Evolutionary conservation across 2,797 vertebrate species (phyloP), one percentile per base, ranked within the genome.

Genomic region (Philypnodon macrostomus): DNA sequence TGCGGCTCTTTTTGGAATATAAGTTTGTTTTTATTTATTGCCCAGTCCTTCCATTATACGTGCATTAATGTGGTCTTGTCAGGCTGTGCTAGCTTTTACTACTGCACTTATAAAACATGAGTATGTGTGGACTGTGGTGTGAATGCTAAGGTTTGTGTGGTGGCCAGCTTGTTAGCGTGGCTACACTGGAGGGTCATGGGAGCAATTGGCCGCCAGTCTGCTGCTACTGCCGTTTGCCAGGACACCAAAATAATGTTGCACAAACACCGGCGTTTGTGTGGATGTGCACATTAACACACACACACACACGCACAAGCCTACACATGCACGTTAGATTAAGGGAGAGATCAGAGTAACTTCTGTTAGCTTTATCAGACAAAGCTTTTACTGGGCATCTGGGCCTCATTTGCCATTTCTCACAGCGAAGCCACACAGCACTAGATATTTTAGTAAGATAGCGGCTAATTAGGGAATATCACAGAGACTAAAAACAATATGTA

Each of bases 161-260:
- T 63, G 60, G 85, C 85, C 87, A 86, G 86, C 86, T 89, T 89
- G 86, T 90, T 90, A 88, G 84, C 72, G 67, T 83, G 78, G 79
- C 70, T 79, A 84, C 84, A 79, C 88, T 80, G 59, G 61, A 73
- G 83, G 88, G 85, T 89, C 88, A 87, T 58, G 77, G 85, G 83
- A 88, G 85, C 83, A 82, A 81, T 87, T 88, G 85, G 81, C 83
- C 83, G 85, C 80, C 84, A 85, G 83, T 84, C 80, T 80, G 85
- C 76, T 66, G 21, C 39, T 66, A n/a, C n/a, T n/a, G 74, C 74
- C 53, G 75, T 27, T 73, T 84, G 86, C 78, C 87, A 87, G 85
- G 79, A 77, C 84, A 77, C 70, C 82, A 79, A 85, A 89, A 82
- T 86, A 83, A 85, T 67, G 76, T 63, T 48, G 77, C 73, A 77